Conservation (phyloP, 1,140 invertebrate species). For the Pseudomyrmex flavicornis region DNA sequence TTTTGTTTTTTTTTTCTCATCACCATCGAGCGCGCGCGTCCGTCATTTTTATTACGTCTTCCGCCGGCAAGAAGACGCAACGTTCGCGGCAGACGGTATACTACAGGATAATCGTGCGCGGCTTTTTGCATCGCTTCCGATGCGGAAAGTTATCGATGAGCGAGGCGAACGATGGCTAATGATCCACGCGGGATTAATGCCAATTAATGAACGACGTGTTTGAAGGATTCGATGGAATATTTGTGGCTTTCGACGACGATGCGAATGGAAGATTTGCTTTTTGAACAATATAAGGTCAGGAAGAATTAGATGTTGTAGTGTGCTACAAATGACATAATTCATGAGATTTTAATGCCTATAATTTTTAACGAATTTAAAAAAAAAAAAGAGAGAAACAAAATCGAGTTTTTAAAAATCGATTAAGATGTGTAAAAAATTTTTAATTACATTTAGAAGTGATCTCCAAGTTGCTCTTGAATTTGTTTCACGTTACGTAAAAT, state of each 20-base stretch:
- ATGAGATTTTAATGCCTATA: too few relatives aligned
- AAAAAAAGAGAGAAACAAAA: too few relatives aligned
- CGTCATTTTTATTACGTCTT: constrained; percentile 39
- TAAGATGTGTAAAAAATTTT: too few relatives aligned
- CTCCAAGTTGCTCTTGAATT: too few relatives aligned
- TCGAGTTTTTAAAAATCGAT: too few relatives aligned
- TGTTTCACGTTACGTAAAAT: too few relatives aligned
- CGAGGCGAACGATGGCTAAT: constrained; percentile 7
- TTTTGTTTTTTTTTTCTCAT: background rate
- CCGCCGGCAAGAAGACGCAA: constrained; percentile 10
- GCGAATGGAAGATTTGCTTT: too few relatives aligned
- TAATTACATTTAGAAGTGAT: too few relatives aligned
- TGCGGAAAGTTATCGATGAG: constrained; percentile 17
- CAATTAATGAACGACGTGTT: constrained; percentile 12
- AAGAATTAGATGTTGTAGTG: too few relatives aligned
- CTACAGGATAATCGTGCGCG: background rate
- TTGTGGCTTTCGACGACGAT: background rate
- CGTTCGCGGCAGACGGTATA: background rate
- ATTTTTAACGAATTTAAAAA: too few relatives aligned
- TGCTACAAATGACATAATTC: too few relatives aligned
- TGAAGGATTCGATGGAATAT: background rate
- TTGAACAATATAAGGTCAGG: too few relatives aligned
- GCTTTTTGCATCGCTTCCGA: background rate
- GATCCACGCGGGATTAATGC: background rate
- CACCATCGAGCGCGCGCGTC: background rate